Base-by-base conservation (phyloP, 2,797 vertebrate genomes). In the Myiotriccus ornatus region DNA sequence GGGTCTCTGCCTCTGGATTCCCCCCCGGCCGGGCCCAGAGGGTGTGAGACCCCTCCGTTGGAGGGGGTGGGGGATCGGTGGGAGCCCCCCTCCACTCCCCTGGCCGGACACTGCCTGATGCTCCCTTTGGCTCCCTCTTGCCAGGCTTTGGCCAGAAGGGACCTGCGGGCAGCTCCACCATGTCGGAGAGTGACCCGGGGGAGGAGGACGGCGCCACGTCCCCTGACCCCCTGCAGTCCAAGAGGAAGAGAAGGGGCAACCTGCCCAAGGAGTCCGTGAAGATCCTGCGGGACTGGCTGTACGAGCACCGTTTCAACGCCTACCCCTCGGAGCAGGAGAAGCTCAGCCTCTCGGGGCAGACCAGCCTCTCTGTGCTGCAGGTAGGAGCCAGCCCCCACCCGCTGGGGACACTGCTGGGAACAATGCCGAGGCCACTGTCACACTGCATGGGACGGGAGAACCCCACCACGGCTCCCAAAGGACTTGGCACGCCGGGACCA, bases 281-380 rank as follows among this genome's bases (percentile, higher is more conserved):
- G 97, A 99, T 99, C 89, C 98, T 99, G 27, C 98, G 99, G n/a
- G 98, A 98, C 97, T 99, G 99, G 99, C 98, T 99, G 59, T 99
- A 99, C 7, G 98, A 99, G 84, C 99, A 99, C 86, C 98, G 99
- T 84, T 99, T 99, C 97, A 99, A 99, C 5, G 99, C 99, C 41
- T 99, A 99, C 94, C 99, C 99, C 1, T 99, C 99, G 0, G 99
- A 99, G 96, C 98, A 99, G 95, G 99, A 99, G 98, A 99, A 99
- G 79, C 98, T 98, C 82, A 98, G 98, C 82, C 98, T 99, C 85
- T 99, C 99, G 0, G 98, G 97, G 34, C 98, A 99, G 96, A 99
- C 99, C 84, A 98, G 98, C 93, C 98, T 99, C 83, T 99, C 99
- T 0, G 98, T 99, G 94, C 98, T 99, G 69, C 99, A 99, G 99